Conservation (phyloP, 1,140 invertebrate species). For the Drosophila elegans region DNA sequence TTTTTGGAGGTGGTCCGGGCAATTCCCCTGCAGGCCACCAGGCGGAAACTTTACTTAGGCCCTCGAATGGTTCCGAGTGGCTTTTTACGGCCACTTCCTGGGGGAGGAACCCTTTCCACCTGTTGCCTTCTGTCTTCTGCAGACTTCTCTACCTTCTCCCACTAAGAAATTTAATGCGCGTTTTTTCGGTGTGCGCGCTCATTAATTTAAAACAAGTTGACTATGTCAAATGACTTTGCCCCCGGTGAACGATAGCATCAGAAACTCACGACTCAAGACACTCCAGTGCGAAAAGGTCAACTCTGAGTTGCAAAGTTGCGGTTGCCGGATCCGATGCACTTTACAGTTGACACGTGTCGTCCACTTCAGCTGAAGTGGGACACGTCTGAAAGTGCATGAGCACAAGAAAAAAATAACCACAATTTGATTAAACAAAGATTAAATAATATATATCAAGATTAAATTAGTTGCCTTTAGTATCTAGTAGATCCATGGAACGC, state of each 20-base stretch:
- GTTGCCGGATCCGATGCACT: conserved; percentile 35
- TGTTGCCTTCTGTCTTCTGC: conserved; percentile 11
- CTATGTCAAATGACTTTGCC: conserved; percentile 45
- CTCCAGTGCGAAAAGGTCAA: conserved; percentile 31
- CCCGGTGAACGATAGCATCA: conserved; percentile 18
- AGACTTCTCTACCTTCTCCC: not conserved
- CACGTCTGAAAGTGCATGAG: conserved; percentile 3
- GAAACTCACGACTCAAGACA: conserved; percentile 10
- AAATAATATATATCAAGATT: no score
- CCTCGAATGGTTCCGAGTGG: conserved; percentile 14
- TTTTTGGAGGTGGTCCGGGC: not conserved
- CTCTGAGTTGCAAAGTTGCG: conserved; percentile 31
- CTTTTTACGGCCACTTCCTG: conserved; percentile 28
- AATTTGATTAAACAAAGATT: no score
- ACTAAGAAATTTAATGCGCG: conserved; percentile 36
- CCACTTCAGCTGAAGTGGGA: conserved; percentile 3
- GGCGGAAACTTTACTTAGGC: conserved; percentile 18
- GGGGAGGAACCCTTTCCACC: conserved; percentile 20
- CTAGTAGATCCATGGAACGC: no score
- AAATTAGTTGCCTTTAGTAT: no score
- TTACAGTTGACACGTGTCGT: conserved; percentile 31
- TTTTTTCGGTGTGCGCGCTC: conserved; percentile 29
- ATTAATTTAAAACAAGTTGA: conserved; percentile 50
- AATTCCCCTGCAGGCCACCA: not conserved
- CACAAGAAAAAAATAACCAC: conserved; percentile 11